Evolutionary conservation across 1,140 invertebrate genomes (phyloP), one percentile per base, ranked within the genome.

Genomic region (Aphaenogaster ashmeadi): DNA sequence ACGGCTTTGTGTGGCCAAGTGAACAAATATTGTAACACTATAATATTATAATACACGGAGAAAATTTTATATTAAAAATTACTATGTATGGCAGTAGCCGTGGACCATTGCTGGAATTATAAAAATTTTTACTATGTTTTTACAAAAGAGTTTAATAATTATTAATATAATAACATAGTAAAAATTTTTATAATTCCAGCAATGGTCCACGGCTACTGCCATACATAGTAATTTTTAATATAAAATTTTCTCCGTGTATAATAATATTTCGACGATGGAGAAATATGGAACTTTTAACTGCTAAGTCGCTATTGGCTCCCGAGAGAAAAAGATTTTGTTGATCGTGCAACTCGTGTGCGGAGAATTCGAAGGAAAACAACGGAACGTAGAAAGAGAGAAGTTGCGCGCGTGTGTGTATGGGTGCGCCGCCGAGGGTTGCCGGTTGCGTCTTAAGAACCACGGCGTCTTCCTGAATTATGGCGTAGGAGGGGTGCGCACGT

Each of bases 401-500:
- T 69, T 13, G 11, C 6, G 27, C 52, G 36, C 15, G 58, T n/a
- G 38, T 80, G 52, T 54, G 33, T 27, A 33, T 9, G 18, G 71
- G 60, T 47, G 21, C 50, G 36, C 71, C 38, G 13, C 71, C 38
- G 13, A 84, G 44, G 38, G 21, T 38, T 69, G 56, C 56, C 36
- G n/a, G n/a, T 38, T 69, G 41, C 38, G 41, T 62, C 41, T 75
- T 75, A 60, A 41, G 58, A 74, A 62, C 18, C 44, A 13, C 47
- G 38, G n/a, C 3, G 3, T 54, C 47, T 21, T 69, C 38, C 33
- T 50, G 58, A 85, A 66, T 75, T 84, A 52, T 54, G 54, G 8
- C 2, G 13, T 6, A 36, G 62, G 21, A 62, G 33, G 81, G 50
- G 33, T 66, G 58, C 41, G 44, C 72, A 33, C 36, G 15, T 36